Evolutionary conservation across 1,140 invertebrate species (phyloP).

Genomic region (Brevipalpus yothersi): DNA sequence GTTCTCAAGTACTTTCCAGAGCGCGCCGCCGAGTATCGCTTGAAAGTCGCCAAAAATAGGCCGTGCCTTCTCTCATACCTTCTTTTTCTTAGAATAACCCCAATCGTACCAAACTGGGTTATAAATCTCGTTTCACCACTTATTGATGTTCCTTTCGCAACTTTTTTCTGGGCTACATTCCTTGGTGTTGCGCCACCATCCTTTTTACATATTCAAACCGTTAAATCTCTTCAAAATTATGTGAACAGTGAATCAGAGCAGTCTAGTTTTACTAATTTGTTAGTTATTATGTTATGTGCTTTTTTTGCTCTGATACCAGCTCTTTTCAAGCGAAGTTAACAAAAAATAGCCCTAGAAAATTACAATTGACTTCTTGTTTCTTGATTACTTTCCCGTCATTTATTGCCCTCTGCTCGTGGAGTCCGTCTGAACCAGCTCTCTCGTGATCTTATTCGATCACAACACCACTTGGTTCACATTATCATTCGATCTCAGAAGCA

Average conservation of each 20-base stretch:
- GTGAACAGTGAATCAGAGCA: not conserved
- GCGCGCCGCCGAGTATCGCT: slow-evolving; percentile 55
- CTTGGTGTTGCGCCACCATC: slow-evolving; percentile 78
- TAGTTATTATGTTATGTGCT: not conserved
- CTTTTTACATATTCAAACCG: slow-evolving; percentile 88
- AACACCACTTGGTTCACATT: too few relatives aligned
- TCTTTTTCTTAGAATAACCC: slow-evolving; percentile 86
- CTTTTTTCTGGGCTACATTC: slow-evolving; percentile 81
- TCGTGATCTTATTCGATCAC: too few relatives aligned
- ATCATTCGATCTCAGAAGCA: too few relatives aligned
- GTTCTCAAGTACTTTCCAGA: slow-evolving; percentile 72
- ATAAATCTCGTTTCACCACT: slow-evolving; percentile 93
- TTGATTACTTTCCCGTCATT: too few relatives aligned
- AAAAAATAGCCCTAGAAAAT: not conserved
- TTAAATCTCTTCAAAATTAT: slow-evolving; percentile 75
- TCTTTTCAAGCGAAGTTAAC: not conserved
- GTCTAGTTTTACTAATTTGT: not conserved
- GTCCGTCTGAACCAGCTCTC: too few relatives aligned
- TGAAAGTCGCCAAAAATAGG: slow-evolving; percentile 29
- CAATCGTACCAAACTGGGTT: slow-evolving; percentile 97
- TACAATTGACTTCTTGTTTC: too few relatives aligned
- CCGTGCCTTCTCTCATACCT: slow-evolving; percentile 86
- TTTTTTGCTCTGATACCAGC: not conserved
- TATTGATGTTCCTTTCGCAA: slow-evolving; percentile 69
- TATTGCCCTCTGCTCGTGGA: too few relatives aligned